Conservation (phyloP, 2,797 vertebrate genomes). For the Tympanoctomys barrerae region DNA sequence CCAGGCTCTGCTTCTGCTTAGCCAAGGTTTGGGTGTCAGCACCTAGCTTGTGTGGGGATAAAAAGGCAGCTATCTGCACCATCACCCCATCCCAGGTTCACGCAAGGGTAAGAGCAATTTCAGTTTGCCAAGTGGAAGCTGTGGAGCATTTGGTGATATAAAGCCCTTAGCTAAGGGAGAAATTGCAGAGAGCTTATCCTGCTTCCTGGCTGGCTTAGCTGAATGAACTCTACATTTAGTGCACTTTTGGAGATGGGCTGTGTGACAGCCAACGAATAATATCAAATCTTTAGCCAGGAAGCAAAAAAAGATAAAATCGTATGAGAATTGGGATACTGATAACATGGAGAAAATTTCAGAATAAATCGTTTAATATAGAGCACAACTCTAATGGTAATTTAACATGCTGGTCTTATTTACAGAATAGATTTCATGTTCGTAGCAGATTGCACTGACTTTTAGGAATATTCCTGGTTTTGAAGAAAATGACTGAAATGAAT, state of each 20-base stretch:
- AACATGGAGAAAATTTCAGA: not conserved
- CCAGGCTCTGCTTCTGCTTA: slow-evolving; percentile 71
- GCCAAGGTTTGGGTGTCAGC: slow-evolving; percentile 68
- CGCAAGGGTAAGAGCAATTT: slow-evolving; percentile 39
- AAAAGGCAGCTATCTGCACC: not conserved
- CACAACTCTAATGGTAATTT: slow-evolving; percentile 5
- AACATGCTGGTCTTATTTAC: not conserved
- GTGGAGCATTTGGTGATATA: not conserved
- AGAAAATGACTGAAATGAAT: not conserved
- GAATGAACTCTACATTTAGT: not conserved
- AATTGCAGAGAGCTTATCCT: slow-evolving; percentile 15
- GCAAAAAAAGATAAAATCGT: not conserved
- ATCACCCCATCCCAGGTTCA: slow-evolving; percentile 23
- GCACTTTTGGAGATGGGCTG: not conserved
- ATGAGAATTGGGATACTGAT: not conserved
- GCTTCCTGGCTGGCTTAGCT: not conserved
- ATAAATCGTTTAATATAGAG: not conserved
- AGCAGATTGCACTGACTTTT: not conserved
- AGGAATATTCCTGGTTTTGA: not conserved
- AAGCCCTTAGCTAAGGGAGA: slow-evolving; percentile 45
- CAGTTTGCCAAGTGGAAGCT: not conserved
- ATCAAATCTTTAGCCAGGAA: slow-evolving; percentile 27
- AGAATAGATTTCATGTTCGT: not conserved
- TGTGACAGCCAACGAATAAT: not conserved
- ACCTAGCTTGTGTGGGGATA: not conserved